Conservation (phyloP, 2,113 vertebrate species). For the Alexandromys fortis region DNA sequence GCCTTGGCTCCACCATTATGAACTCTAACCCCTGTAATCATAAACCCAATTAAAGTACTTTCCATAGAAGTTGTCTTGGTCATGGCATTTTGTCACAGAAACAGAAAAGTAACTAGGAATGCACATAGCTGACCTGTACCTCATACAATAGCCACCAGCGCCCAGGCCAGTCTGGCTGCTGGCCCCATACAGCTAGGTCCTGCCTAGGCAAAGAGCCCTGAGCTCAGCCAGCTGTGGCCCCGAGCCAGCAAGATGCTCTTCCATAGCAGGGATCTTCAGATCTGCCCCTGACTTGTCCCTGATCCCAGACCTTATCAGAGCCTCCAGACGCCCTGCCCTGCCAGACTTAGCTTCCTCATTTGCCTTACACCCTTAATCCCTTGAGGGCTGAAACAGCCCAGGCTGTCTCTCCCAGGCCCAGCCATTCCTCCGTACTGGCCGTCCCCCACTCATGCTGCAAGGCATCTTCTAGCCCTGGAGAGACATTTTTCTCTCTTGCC, state of each 20-base stretch:
- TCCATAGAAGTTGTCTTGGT: neutral
- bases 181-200: neutral
- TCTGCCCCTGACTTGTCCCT: neutral
- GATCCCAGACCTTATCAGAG: neutral
- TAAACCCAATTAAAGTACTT: neutral
- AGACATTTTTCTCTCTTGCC: constrained; percentile 39
- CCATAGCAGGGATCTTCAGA: neutral
- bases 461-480: neutral
- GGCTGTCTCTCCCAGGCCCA: neutral
- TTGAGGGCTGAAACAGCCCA: neutral
- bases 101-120: neutral
- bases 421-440: neutral
- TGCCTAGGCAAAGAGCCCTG: neutral
- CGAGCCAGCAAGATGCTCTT: neutral
- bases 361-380: neutral
- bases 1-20: neutral
- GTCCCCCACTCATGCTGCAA: neutral
- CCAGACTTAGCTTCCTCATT: neutral
- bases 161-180: neutral
- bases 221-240: neutral
- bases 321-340: neutral
- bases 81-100: neutral
- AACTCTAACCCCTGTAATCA: neutral
- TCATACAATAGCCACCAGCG: neutral
- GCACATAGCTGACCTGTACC: neutral